These are phyloP conservation scores for Blastobasis adustella DNA, from an alignment of 2,888 invertebrate genomes.

Conservation along the genomic window DNA sequence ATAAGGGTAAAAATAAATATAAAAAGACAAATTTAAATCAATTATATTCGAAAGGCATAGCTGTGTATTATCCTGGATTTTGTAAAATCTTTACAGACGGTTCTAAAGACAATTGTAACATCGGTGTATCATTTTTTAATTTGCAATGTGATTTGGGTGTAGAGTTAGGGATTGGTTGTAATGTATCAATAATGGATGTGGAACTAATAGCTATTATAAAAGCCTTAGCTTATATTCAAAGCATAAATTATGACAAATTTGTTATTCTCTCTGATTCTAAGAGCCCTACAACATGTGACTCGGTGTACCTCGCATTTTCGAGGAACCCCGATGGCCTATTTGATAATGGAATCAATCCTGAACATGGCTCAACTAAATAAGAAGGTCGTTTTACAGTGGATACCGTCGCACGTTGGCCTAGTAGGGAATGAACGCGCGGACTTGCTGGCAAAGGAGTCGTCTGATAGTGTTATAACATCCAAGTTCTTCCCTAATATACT, in stretches of 20 bases:
- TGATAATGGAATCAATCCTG: constrained; percentile 1
- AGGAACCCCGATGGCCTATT: constrained; percentile 12
- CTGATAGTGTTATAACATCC: background rate
- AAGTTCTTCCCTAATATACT: background rate
- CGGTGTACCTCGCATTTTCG: constrained; percentile 13
- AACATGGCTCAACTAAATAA: background rate
- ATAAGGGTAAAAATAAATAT: too few species aligned
- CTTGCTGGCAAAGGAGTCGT: constrained; percentile 1
- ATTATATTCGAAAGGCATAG: too few species aligned
- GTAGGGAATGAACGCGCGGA: constrained; percentile 5
- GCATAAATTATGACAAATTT: too few species aligned
- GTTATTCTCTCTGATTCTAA: constrained; percentile 6
- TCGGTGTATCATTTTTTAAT: constrained; percentile 9
- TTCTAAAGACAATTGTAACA: background rate
- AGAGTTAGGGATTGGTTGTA: too few species aligned
- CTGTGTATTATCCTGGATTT: background rate
- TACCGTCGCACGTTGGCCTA: constrained; percentile 9
- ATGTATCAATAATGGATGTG: too few species aligned
- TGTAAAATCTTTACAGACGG: constrained; percentile 5
- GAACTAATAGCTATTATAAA: too few species aligned
- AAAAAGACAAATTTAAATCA: too few species aligned
- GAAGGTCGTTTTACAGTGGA: constrained; percentile 6
- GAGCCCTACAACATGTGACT: constrained; percentile 12
- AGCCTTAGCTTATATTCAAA: too few species aligned
- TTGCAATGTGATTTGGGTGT: background rate